Evolutionary conservation across 2,888 invertebrate genomes (phyloP).

Genomic region (Hemistola chrysoprasaria): DNA sequence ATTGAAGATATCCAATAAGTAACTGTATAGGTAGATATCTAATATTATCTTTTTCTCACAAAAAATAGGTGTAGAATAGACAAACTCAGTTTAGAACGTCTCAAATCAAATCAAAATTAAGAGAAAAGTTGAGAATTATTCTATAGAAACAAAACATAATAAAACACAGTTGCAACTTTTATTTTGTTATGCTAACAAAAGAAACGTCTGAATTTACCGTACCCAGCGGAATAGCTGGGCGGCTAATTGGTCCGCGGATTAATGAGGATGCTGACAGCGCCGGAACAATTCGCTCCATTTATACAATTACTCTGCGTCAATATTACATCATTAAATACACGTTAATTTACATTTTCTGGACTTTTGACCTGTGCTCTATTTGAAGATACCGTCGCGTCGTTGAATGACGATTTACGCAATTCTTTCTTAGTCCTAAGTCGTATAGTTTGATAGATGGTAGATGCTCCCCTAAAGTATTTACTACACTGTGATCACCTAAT

Average conservation of each 20-base stretch:
- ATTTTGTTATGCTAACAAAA: conserved; percentile 28
- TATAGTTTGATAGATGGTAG: no score
- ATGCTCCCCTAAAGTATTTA: no score
- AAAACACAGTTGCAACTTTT: conserved; percentile 12
- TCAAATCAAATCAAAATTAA: no score
- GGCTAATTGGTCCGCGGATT: conserved; percentile 69
- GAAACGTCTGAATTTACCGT: conserved; percentile 49
- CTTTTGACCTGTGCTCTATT: conserved; percentile 14
- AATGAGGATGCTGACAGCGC: conserved; percentile 78
- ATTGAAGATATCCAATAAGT: no score
- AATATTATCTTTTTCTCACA: no score
- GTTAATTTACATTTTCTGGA: conserved; percentile 30
- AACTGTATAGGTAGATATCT: no score
- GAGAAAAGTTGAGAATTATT: no score
- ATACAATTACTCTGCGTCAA: conserved; percentile 69
- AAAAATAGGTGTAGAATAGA: no score
- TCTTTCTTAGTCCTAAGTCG: no score
- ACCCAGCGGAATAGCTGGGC: conserved; percentile 57
- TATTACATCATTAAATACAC: conserved; percentile 54
- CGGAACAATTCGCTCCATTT: conserved; percentile 77
- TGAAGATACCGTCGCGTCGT: conserved; percentile 6
- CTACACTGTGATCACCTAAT: no score
- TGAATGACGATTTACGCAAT: no score
- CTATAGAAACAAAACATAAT: neutral
- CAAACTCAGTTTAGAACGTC: no score